Evolutionary conservation across 2,113 vertebrate species (phyloP).

Genomic region (Cariama cristata): DNA sequence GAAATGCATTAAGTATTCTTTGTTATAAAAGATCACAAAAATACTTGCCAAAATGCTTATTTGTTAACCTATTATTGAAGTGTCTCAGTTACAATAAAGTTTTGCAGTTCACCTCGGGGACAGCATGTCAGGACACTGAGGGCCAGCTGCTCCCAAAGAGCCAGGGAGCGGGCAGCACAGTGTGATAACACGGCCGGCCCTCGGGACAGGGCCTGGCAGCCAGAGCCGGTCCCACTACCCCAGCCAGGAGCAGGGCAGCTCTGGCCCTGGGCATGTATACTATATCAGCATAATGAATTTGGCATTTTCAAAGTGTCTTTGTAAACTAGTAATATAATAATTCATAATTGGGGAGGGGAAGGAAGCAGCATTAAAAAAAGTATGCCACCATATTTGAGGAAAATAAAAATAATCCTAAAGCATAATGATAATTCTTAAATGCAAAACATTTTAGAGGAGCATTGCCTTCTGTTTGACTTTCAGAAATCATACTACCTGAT

Average conservation of each 20-base stretch:
- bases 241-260: neutral
- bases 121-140: neutral
- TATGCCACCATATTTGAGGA: neutral
- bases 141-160: neutral
- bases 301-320: neutral
- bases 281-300: neutral
- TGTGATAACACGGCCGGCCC: neutral
- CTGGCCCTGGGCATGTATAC: neutral
- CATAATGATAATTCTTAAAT: neutral
- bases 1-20: neutral
- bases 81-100: neutral
- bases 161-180: neutral
- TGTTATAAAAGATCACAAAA: neutral
- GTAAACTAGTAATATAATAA: neutral
- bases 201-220: neutral
- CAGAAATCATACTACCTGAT: constrained; percentile 72
- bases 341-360: neutral
- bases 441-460: neutral
- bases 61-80: neutral
- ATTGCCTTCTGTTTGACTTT: constrained; percentile 16
- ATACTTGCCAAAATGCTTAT: neutral
- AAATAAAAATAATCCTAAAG: neutral
- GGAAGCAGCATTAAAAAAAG: neutral
- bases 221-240: neutral
- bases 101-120: neutral